A percentile compares a stretch with the other conserved stretches of the same genome.
phyloP scores from a whole-genome alignment of 2,113 vertebrate species.

The Bombycilla garrulus region DNA sequence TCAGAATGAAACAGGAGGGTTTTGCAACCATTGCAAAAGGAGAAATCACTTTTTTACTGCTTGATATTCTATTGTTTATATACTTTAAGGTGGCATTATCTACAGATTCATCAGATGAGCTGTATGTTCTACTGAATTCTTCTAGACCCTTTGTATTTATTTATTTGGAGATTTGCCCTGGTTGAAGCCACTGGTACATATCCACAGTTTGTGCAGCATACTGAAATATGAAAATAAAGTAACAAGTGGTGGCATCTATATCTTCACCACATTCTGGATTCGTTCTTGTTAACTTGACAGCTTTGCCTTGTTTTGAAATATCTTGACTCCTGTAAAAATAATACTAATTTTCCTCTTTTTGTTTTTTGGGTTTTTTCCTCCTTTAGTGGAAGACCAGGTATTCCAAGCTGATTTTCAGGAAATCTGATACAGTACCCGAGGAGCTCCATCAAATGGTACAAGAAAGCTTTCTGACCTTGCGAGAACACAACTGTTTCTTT shows the following conservation, averaged over 20 bases:
- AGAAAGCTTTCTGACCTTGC: constrained; percentile 80
- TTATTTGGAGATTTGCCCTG: neutral
- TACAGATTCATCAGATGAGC: neutral
- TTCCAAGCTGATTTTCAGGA: constrained; percentile 83
- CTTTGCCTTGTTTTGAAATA: neutral
- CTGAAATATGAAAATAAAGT: neutral
- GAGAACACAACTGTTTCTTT: constrained; percentile 82
- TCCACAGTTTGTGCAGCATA: neutral
- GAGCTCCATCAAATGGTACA: constrained; percentile 84
- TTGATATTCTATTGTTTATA: neutral
- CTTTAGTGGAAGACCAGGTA: constrained; percentile 91
- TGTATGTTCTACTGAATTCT: neutral
- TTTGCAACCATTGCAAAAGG: neutral
- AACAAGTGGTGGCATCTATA: neutral
- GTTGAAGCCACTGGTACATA: neutral
- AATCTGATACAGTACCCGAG: constrained; percentile 76
- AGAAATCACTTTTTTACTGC: neutral
- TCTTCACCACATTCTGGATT: neutral
- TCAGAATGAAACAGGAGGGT: neutral
- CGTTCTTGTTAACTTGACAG: neutral
- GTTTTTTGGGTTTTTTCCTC: neutral
- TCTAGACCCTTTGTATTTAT: neutral
- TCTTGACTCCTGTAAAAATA: neutral
- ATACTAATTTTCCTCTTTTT: neutral
- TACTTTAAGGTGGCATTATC: neutral